phyloP scores from a whole-genome alignment of 2,113 vertebrate genomes.

The Aptenodytes forsteri region DNA sequence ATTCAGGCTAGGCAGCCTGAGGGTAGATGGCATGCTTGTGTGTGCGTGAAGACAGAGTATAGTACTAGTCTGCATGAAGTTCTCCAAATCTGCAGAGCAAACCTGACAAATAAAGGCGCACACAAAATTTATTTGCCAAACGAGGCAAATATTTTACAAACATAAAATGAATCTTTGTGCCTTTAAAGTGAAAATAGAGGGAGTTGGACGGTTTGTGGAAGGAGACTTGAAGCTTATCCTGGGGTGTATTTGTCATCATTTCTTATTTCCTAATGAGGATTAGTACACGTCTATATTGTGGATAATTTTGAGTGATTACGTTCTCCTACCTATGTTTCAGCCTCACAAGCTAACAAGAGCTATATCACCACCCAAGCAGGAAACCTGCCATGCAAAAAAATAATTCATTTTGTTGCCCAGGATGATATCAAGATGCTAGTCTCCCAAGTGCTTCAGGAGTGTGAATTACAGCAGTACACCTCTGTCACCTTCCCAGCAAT shows the following conservation, averaged over 20 bases:
- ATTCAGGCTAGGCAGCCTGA: neutral
- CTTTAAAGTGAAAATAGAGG: neutral
- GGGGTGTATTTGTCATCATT: neutral
- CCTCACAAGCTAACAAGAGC: neutral
- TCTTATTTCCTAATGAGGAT: neutral
- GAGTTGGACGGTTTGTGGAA: neutral
- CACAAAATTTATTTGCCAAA: neutral
- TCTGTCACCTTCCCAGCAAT: constrained; percentile 88
- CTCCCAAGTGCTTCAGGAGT: constrained; percentile 75
- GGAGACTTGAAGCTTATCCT: neutral
- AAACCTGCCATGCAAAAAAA: constrained; percentile 82
- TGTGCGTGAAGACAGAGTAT: neutral
- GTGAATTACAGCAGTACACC: constrained; percentile 60
- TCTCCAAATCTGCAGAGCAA: neutral
- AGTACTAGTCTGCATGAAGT: neutral
- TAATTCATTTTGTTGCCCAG: constrained; percentile 79
- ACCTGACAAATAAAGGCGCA: neutral
- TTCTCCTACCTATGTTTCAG: constrained; percentile 67
- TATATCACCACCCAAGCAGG: constrained; percentile 82
- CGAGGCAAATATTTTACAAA: neutral
- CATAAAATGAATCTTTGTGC: neutral
- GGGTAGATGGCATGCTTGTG: neutral
- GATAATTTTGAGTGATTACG: neutral
- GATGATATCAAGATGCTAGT: constrained; percentile 54
- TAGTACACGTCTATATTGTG: neutral